Conservation (phyloP, 2,797 vertebrate species). For the Helostoma temminkii region DNA sequence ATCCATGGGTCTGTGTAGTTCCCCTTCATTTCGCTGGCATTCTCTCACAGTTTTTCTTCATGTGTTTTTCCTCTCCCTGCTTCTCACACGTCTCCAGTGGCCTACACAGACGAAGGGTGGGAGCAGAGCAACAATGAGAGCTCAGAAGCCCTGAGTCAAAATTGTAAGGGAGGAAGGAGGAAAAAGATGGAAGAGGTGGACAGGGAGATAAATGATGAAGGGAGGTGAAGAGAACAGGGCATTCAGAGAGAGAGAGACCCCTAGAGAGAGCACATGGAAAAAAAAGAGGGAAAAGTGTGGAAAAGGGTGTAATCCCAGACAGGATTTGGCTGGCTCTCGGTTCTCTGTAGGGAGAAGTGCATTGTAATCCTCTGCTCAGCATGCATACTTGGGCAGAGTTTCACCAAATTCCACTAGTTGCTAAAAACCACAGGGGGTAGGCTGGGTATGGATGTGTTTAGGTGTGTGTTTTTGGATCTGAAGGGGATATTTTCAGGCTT, state of each 20-base stretch:
- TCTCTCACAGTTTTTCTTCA: slow-evolving; percentile 22
- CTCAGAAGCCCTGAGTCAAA: slow-evolving; percentile 55
- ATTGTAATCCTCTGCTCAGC: slow-evolving; percentile 81
- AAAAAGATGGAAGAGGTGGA: slow-evolving; percentile 38
- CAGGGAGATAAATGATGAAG: slow-evolving; percentile 28
- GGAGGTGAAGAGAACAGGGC: slow-evolving; percentile 27
- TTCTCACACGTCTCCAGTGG: slow-evolving; percentile 29
- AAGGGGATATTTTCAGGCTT: slow-evolving; percentile 48
- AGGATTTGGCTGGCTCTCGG: slow-evolving; percentile 77
- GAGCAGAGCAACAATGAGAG: slow-evolving; percentile 41
- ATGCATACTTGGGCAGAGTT: slow-evolving; percentile 77
- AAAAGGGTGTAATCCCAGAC: slow-evolving; percentile 76
- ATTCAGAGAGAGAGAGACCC: slow-evolving; percentile 31
- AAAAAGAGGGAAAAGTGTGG: slow-evolving; percentile 46
- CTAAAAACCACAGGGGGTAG: slow-evolving; percentile 57
- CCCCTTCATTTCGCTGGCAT: slow-evolving; percentile 28
- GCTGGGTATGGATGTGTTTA: slow-evolving; percentile 21
- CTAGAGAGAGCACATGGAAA: slow-evolving; percentile 26
- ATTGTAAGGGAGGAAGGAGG: slow-evolving; percentile 24
- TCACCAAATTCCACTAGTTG: slow-evolving; percentile 66
- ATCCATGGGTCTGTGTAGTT: slow-evolving; percentile 35
- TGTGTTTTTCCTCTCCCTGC: slow-evolving; percentile 2
- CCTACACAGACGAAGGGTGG: slow-evolving; percentile 24
- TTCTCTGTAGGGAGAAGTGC: slow-evolving; percentile 69
- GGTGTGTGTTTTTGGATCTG: slow-evolving; percentile 30